Evolutionary conservation across 1,140 invertebrate genomes (phyloP), one percentile per base, ranked within the genome.

Genomic region (Danaus melanippus): DNA sequence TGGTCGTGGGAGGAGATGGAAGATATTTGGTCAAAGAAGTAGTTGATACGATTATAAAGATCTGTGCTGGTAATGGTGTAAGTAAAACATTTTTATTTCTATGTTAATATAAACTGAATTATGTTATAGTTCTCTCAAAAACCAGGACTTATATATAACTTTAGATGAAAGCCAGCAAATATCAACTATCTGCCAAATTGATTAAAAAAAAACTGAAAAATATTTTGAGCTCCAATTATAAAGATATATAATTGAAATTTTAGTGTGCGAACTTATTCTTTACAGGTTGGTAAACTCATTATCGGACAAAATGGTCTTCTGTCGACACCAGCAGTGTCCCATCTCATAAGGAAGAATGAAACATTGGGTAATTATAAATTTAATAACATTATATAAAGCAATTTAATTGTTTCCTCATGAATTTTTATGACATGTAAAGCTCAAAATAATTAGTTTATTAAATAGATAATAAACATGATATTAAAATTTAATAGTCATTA

Each of bases 1-100:
- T 99, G 0, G 93, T 98, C 51, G 93, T 99, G 8, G 98, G 98
- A 17, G 98, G 98, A 12, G 98, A 99, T 89, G 98, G 98, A 1
- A 89, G 98, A 52, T 99, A 92, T 88, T 96, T 95, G 63, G 92
- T 92, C n/a, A 94, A 93, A 82, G 93, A 98, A 62, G 79, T 83
- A 6, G 83, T 86, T 2, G 75, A 83, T 54, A 84, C 82, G 72
- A 86, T 86, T 49, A 84, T 86, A 11, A 86, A 86, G 60, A 84
- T 86, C n/a, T 71, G 69, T 4, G 79, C 83, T 46, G 83, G 66
- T 9, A 86, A 86, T 60, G 80, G 80, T 56, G 83, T 81, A 67
- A 74, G 74, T 72, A 45, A 49, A 40, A 40, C 41, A 40, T 52
- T 43, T 52, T 60, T 44, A 42, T 57, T 55, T 42, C 21, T 9